Evolutionary conservation across 2,888 invertebrate genomes (phyloP).

Genomic region (Drosophila neotestacea): DNA sequence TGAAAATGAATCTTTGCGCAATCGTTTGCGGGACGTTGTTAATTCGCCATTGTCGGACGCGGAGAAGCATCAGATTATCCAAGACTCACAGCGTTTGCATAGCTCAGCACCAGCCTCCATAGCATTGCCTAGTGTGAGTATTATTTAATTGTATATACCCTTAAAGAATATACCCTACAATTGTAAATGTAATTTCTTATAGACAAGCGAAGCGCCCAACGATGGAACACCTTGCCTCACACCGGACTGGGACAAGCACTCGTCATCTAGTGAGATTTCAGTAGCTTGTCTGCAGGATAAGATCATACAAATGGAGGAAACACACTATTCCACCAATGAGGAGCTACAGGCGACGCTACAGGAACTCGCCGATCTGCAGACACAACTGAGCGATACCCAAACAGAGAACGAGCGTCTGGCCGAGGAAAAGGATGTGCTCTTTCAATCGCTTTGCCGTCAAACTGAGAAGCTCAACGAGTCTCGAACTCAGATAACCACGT

Average conservation of each 20-base stretch:
- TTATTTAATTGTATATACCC: background rate
- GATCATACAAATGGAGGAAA: constrained; percentile 88
- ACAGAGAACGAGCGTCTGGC: constrained; percentile 94
- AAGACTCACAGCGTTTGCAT: constrained; percentile 90
- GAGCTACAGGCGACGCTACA: constrained; percentile 97
- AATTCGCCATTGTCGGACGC: constrained; percentile 93
- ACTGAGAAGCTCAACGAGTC: constrained; percentile 96
- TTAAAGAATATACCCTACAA: background rate
- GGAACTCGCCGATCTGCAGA: constrained; percentile 95
- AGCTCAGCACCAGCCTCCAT: constrained; percentile 92
- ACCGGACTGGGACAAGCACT: constrained; percentile 96
- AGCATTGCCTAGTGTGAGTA: constrained; percentile 86
- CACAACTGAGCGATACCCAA: constrained; percentile 94
- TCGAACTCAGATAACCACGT: constrained; percentile 91
- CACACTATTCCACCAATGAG: constrained; percentile 92
- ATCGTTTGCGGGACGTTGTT: constrained; percentile 91
- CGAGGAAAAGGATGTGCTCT: constrained; percentile 95
- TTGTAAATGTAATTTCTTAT: too few relatives aligned
- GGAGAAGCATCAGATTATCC: constrained; percentile 92
- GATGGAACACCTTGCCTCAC: constrained; percentile 89
- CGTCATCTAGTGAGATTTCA: constrained; percentile 95
- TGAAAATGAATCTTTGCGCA: constrained; percentile 91
- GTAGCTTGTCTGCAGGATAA: constrained; percentile 97
- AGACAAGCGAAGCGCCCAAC: constrained; percentile 49
- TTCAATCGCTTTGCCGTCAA: constrained; percentile 96